Evolutionary conservation across 64 coral and sea anemone species (phyloP), one percentile per base, ranked within the genome.

Genomic region (Stichodactyla helianthus): DNA sequence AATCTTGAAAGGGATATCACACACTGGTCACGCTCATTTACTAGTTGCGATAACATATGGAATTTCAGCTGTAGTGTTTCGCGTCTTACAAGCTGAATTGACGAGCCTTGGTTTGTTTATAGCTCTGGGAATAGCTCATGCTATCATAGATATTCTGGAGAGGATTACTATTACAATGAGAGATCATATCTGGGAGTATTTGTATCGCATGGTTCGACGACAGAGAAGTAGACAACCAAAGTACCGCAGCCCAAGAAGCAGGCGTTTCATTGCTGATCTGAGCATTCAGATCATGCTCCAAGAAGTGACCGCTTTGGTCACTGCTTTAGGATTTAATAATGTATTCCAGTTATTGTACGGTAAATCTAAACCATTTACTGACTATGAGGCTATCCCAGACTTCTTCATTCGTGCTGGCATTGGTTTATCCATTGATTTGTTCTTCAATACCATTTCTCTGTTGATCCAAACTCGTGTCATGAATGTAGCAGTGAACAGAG

Each of bases 11-110:
- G 82, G 89, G n/a, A 60, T 88, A 25, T 53, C 90, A 50, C 91
- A 89, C 50, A 87, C 91, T 26, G 91, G 91, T 26, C 50, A 67
- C 0, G 53, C 92, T 2, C 50, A 94, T 64, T 84, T 87, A 82
- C 79, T 94, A 26, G 83, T 94, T n/a, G 79, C 52, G 28, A 85
- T 89, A n/a, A 77, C 90, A 6, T 90, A 90, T 76, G 84, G 84
- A 1, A 84, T 84, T 51, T 82, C 88, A 12, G 88, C 88, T 9
- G 86, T 90, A 16, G 92, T 94, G 4, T 94, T 90, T 60, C 92
- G 92, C 19, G 88, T 90, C 11, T 86, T 93, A 77, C 92, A 93
- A 76, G 92, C 92, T 10, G 88, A 93, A 55, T 52, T 93, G 44
- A 89, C 71, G 10, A 89, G 71, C 6, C 59, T 93, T 68, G 56